phyloP scores from a whole-genome alignment of 2,113 vertebrate species.

The Lophius piscatorius region DNA sequence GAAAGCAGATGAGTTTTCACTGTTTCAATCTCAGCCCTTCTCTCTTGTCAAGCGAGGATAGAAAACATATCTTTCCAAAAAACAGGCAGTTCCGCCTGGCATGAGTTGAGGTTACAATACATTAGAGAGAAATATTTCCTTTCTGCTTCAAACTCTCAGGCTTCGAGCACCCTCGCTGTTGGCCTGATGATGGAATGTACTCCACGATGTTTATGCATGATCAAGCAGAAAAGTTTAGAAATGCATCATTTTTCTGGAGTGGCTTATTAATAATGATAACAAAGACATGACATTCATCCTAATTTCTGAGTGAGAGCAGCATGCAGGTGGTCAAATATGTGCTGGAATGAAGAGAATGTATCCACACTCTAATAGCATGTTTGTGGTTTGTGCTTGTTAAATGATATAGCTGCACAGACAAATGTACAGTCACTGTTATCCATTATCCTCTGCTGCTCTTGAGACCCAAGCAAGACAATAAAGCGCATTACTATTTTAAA shows the following conservation, averaged over 20 bases:
- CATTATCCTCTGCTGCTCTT: no score
- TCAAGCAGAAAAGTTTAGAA: constrained; percentile 46
- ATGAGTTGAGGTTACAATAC: constrained; percentile 26
- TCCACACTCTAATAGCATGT: no score
- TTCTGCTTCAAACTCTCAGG: constrained; percentile 37
- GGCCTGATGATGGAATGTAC: constrained; percentile 48
- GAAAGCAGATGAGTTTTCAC: constrained; percentile 31
- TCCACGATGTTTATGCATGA: no score
- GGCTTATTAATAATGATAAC: constrained; percentile 31
- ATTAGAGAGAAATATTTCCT: constrained; percentile 46
- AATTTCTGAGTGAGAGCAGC: constrained; percentile 12
- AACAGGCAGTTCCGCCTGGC: constrained; percentile 42
- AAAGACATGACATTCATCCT: constrained; percentile 27
- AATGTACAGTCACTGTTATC: not conserved
- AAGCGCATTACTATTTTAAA: no score
- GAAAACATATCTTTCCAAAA: constrained; percentile 32
- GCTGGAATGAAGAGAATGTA: constrained; percentile 32
- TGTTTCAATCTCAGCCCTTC: not conserved
- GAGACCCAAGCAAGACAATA: no score
- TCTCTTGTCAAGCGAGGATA: constrained; percentile 13
- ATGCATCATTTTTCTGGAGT: constrained; percentile 47
- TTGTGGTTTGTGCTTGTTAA: no score
- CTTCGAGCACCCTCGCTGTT: constrained; percentile 56
- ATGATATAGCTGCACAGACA: constrained; percentile 5
- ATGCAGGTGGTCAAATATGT: constrained; percentile 56